Conservation (phyloP, 2,888 invertebrate species). For the Scaptomyza cyrtandrae region DNA sequence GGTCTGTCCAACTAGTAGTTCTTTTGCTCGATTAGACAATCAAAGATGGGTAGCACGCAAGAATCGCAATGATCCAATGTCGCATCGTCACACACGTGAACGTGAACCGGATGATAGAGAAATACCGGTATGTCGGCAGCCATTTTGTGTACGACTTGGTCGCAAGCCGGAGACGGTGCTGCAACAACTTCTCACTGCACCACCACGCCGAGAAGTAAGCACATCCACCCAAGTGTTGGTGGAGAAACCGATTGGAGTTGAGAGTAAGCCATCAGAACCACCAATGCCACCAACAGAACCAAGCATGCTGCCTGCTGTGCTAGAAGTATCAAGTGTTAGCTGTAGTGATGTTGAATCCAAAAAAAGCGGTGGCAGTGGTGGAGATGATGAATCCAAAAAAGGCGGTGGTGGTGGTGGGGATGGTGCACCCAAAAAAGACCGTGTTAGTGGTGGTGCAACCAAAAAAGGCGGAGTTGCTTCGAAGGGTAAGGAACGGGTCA, state of each 20-base stretch:
- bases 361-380: neutral
- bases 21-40: neutral
- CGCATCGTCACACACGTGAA: neutral
- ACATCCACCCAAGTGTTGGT: neutral
- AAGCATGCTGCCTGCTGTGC: neutral
- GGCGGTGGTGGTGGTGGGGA: conserved; percentile 1
- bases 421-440: neutral
- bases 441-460: conserved; percentile 2
- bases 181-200: neutral
- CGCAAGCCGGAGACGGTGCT: neutral
- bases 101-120: neutral
- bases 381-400: neutral
- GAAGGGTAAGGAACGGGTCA: conserved; percentile 12
- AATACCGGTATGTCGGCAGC: conserved; percentile 10
- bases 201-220: conserved; percentile 1
- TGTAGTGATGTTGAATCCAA: conserved; percentile 1
- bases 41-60: neutral
- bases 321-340: neutral
- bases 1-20: neutral
- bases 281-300: neutral
- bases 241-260: too few relatives aligned
- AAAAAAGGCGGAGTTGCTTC: neutral
- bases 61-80: neutral
- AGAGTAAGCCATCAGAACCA: neutral
- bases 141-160: neutral